Evolutionary conservation across 2,113 vertebrate species (phyloP).

Genomic region (Crocuta crocuta): DNA sequence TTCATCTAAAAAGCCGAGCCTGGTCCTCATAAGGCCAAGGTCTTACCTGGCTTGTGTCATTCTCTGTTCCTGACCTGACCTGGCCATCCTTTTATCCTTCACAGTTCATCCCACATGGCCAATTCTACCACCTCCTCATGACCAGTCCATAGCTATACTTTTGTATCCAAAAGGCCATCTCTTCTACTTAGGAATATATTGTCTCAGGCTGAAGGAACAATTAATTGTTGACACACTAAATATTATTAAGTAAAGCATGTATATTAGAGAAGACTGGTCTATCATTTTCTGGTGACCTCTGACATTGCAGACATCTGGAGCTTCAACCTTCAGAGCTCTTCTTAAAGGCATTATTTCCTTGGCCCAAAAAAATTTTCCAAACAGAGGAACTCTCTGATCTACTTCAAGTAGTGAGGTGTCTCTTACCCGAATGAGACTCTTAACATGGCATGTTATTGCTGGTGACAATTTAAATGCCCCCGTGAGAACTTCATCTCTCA

Average conservation of each 20-base stretch:
- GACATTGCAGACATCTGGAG: constrained; percentile 55
- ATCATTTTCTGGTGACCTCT: constrained; percentile 24
- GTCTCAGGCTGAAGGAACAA: neutral
- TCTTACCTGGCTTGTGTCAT: neutral
- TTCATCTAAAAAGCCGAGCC: neutral
- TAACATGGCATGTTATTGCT: neutral
- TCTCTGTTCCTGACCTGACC: neutral
- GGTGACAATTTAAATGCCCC: constrained; percentile 53
- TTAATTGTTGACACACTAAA: constrained; percentile 43
- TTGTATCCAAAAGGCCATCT: neutral
- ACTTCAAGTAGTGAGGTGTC: constrained; percentile 51
- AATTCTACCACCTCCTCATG: neutral
- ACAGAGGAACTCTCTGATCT: constrained; percentile 43
- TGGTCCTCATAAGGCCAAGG: neutral
- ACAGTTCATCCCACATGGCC: neutral
- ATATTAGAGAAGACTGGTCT: neutral
- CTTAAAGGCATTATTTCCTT: constrained; percentile 71
- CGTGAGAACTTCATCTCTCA: constrained; percentile 13
- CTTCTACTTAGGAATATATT: neutral
- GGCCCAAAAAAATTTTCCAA: constrained; percentile 70
- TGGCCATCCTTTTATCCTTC: neutral
- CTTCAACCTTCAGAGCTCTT: constrained; percentile 56
- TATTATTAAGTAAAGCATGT: constrained; percentile 25
- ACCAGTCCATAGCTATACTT: neutral
- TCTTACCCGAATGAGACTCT: constrained; percentile 57